phyloP scores from a whole-genome alignment of 2,797 vertebrate species.

The Sebastes cheni region DNA sequence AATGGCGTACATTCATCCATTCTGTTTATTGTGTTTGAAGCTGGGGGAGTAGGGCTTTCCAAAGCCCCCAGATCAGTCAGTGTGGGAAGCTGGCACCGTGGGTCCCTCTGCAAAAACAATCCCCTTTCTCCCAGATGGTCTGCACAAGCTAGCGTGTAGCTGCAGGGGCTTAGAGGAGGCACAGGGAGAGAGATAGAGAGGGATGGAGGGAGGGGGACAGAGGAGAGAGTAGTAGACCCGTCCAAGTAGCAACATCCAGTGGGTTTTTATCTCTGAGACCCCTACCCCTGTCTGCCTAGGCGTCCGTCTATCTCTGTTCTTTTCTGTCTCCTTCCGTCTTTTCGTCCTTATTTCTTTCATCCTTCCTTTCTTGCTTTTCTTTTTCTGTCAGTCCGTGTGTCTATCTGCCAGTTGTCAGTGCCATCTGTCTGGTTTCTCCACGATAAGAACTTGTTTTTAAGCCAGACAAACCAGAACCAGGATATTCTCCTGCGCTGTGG shows the following conservation, averaged over 20 bases:
- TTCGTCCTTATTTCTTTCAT: neutral
- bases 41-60: slow-evolving; percentile 25
- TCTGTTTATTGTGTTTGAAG: slow-evolving; percentile 52
- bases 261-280: slow-evolving; percentile 51
- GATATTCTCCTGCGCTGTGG: neutral
- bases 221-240: neutral
- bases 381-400: slow-evolving; percentile 8
- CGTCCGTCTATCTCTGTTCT: neutral
- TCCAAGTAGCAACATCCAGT: slow-evolving; percentile 38
- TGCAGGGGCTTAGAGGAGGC: slow-evolving; percentile 43
- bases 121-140: slow-evolving; percentile 56
- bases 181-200: neutral
- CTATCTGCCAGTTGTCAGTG: slow-evolving; percentile 33
- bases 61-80: slow-evolving; percentile 46
- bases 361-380: neutral
- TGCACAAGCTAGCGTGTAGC: slow-evolving; percentile 24
- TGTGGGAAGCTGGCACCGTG: slow-evolving; percentile 48
- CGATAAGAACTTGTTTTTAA: slow-evolving; percentile 33
- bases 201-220: neutral
- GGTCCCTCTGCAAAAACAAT: slow-evolving; percentile 46
- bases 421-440: slow-evolving; percentile 48
- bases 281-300: slow-evolving; percentile 28
- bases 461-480: slow-evolving; percentile 22
- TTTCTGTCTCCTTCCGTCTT: neutral
- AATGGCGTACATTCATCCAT: slow-evolving; percentile 45